Evolutionary conservation across 2,888 invertebrate species (phyloP).

Genomic region (Invenusta paracnida): DNA sequence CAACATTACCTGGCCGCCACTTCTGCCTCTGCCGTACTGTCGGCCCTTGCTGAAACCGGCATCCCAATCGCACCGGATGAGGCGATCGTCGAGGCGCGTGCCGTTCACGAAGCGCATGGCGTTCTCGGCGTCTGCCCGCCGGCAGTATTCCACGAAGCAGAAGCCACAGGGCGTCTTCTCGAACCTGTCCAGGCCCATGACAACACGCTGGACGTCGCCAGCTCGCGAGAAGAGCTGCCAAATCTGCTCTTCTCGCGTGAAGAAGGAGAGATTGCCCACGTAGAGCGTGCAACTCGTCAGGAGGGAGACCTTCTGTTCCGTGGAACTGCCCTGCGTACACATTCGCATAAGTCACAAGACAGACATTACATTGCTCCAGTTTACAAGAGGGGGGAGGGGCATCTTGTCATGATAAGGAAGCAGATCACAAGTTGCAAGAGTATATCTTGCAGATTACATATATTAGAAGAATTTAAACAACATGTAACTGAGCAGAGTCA

Average conservation of each 20-base stretch:
- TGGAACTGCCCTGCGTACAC: constrained; percentile 56
- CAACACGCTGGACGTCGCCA: constrained; percentile 82
- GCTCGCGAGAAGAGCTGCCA: constrained; percentile 90
- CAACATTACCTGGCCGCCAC: constrained; percentile 72
- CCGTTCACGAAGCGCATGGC: constrained; percentile 80
- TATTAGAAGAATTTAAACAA: no score
- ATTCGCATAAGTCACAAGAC: no score
- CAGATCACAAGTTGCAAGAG: no score
- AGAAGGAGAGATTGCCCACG: constrained; percentile 94
- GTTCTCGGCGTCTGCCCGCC: constrained; percentile 64
- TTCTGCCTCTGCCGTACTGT: constrained; percentile 94
- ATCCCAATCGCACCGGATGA: constrained; percentile 97
- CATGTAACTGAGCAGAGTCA: no score
- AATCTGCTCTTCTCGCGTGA: constrained; percentile 95
- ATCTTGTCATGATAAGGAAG: no score
- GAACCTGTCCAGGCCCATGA: constrained; percentile 96
- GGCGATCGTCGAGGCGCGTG: constrained; percentile 88
- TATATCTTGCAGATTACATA: no score
- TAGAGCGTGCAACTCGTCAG: constrained; percentile 70
- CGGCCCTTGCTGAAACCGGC: constrained; percentile 96
- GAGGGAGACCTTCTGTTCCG: constrained; percentile 55
- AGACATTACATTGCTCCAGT: no score
- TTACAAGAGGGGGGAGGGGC: no score
- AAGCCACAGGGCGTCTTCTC: constrained; percentile 98
- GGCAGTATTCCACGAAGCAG: constrained; percentile 86